Evolutionary conservation across 2,888 invertebrate genomes (phyloP), one percentile per base, ranked within the genome.

Genomic region (Tetrapedia diversipes): DNA sequence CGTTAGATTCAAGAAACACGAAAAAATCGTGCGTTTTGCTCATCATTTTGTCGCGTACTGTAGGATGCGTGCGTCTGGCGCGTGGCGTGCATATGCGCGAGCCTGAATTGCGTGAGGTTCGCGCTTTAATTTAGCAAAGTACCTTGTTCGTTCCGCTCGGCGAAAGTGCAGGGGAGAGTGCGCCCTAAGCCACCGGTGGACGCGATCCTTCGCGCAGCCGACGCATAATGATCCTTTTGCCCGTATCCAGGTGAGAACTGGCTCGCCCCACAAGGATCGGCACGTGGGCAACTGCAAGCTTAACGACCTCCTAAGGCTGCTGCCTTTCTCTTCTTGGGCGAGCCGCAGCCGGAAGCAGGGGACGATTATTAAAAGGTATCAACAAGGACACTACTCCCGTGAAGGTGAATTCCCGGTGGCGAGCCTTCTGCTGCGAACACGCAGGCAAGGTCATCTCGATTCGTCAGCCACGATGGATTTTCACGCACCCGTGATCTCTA

Each of bases 121-220:
- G 80, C 85, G 83, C 87, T 89, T 89, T 87, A 89, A 89, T 89
- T 88, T 86, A 87, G 82, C 86, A 86, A 86, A 88, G 86, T 88
- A 80, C 85, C 85, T 81, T 64, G 82, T 85, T 79, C 84, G 85
- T 88, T 88, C 81, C 87, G 84, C 76, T 73, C 66, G 69, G 73
- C 68, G 61, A 71, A 69, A 80, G 49, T 49, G 76, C 75, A 54
- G 70, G 39, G 65, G 77, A 49, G 65, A 73, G 65, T 74, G 78
- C 73, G 72, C 70, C 79, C 57, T 41, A 16, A 34, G 10, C 22
- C n/a, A n/a, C n/a, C n/a, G 2, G 56, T 71, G 67, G 27, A 67
- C 34, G 64, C 76, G 74, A 74, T 74, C 78, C 82, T 83, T 79
- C 79, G 32, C 77, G 77, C 83, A 77, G 75, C 74, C 57, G 67